Evolutionary conservation across 1,140 invertebrate genomes (phyloP), one percentile per base, ranked within the genome.

Genomic region (Capitella teleta): DNA sequence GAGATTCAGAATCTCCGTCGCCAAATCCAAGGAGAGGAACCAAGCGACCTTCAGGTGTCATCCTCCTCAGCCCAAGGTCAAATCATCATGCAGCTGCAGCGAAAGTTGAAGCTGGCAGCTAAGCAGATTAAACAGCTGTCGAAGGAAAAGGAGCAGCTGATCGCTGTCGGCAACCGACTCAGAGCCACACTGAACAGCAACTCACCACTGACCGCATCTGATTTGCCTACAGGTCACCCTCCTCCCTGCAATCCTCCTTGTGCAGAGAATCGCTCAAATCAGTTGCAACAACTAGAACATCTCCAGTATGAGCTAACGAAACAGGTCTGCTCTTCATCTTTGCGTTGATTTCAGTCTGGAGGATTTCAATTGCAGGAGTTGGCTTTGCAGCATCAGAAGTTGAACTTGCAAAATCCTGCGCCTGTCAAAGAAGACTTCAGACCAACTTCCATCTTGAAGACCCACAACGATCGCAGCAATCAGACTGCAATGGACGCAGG

Each of bases 91-190:
- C 57, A 64, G 10, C 51, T 63, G 28, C 57, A 61, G 18, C 18
- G 45, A 21, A 67, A 66, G 47, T 55, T 70, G n/a, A 60, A 54
- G 30, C 43, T 49, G 28, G 67, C 66, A 8, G 64, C 59, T 10
- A 61, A 59, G 48, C 64, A 63, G 43, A 68, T 67, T 30, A 54
- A 55, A 24, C 61, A 62, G 50, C 43, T 71, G 32, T 62, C 63
- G 6, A 62, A 57, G 37, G 68, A 71, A 28, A 64, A 64, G 50
- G 62, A 68, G 34, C 67, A 67, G 43, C 55, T 71, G 24, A 66
- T 66, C 37, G 67, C 68, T 40, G 57, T 69, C 23, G 64, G 67
- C n/a, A 71, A 70, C 52, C 61, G 61, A 43, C 56, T 67, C n/a
- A 53, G 66, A 36, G 61, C 62, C 6, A 61, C 68, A 52, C 52